A percentile compares a stretch with the other conserved stretches of the same genome.
These are phyloP conservation scores for Lepidonotus clava DNA, from an alignment of 2,888 invertebrate species.

Conservation along the genomic window DNA sequence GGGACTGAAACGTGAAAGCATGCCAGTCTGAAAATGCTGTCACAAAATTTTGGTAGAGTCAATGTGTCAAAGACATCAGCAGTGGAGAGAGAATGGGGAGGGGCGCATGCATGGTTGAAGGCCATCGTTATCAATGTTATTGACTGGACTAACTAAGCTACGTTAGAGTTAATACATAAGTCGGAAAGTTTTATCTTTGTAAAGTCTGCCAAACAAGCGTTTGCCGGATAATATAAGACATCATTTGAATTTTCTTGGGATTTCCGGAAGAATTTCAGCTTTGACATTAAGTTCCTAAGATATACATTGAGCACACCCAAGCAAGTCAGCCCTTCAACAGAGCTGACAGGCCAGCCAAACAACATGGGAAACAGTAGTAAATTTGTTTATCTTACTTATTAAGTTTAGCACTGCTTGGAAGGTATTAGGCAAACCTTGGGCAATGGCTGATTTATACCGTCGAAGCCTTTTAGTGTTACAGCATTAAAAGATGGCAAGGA, in stretches of 20 bases:
- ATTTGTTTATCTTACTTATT: constrained; percentile 29
- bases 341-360: constrained; percentile 44
- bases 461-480: constrained; percentile 30
- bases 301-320: constrained; percentile 49
- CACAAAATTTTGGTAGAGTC: constrained; percentile 13
- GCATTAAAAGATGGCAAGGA: constrained; percentile 16
- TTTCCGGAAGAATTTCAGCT: not conserved
- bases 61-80: constrained; percentile 10
- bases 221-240: too few relatives aligned
- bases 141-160: constrained; percentile 22
- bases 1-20: constrained; percentile 15
- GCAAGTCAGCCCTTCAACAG: constrained; percentile 31
- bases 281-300: constrained; percentile 20
- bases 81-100: constrained; percentile 37
- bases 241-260: too few relatives aligned
- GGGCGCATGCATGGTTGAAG: constrained; percentile 2
- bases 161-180: constrained; percentile 12
- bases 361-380: constrained; percentile 31
- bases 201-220: constrained; percentile 27
- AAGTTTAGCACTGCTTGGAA: not conserved
- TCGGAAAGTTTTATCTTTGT: not conserved
- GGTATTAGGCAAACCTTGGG: constrained; percentile 50
- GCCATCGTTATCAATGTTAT: not conserved
- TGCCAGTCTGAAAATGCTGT: constrained; percentile 16
- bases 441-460: constrained; percentile 43